phyloP scores from a whole-genome alignment of 2,797 vertebrate genomes.

The Cyclura pinguis region DNA sequence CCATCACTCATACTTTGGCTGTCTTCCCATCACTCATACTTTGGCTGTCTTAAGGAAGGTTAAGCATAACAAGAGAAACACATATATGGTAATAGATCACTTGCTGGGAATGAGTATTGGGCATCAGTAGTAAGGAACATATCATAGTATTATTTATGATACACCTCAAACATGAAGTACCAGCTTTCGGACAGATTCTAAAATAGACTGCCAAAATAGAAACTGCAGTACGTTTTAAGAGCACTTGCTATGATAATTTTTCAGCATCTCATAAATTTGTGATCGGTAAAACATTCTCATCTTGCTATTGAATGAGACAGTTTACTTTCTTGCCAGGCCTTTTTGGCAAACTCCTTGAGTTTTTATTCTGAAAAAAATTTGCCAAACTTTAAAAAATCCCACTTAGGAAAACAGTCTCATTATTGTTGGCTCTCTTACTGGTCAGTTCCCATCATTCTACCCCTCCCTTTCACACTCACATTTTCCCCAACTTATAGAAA shows the following conservation, averaged over 20 bases:
- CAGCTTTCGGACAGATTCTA: background rate
- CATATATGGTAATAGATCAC: background rate
- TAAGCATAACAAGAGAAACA: background rate
- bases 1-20: background rate
- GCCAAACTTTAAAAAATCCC: background rate
- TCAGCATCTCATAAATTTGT: background rate
- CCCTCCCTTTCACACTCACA: background rate
- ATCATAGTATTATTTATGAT: background rate
- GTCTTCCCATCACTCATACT: background rate
- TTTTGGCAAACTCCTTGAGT: background rate
- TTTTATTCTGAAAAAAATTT: background rate
- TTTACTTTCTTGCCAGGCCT: background rate
- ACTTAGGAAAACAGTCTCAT: background rate
- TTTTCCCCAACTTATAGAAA: background rate
- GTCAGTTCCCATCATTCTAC: background rate
- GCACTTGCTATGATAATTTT: background rate
- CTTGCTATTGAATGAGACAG: background rate
- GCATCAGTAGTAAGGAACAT: background rate
- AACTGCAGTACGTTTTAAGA: background rate
- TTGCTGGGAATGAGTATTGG: background rate
- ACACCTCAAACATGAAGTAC: background rate
- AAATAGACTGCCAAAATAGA: background rate
- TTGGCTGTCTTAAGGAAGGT: background rate
- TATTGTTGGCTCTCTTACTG: background rate
- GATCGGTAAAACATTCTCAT: background rate